Base-by-base conservation (phyloP, 2,888 invertebrate species). In the Leptinotarsa tumamoca region DNA sequence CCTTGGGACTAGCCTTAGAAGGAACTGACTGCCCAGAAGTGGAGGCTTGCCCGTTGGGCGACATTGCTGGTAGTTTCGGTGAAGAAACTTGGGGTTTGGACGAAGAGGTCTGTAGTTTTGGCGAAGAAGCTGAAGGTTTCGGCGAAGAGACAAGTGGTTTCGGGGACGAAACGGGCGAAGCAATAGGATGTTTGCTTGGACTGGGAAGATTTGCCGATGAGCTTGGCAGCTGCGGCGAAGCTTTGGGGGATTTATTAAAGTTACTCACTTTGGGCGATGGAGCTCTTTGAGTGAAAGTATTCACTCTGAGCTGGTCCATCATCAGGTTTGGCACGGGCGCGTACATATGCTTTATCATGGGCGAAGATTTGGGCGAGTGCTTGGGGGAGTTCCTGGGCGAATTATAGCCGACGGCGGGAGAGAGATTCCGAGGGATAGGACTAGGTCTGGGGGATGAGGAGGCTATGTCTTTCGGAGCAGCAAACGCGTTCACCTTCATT, bases 311-410 rank as follows among this genome's bases (percentile, higher is more conserved):
- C 61, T 77, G 79, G 27, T 80, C 80, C 80, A 81, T 77, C 70
- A 80, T 75, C 43, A 78, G 68, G 49, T 75, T 78, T 15, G 81
- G 80, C 15, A 78, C 67, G 5, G 83, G 82, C 1, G 84, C 81
- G 76, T 81, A 84, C 83, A 83, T 84, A 72, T 83, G 83, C 72
- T 84, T 84, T 5, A 84, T 76, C 52, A 83, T 49, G 10, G 83
- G 84, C 23, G 84, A 84, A 0, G 83, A 83, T 78, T 84, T 84
- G 5, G 84, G 83, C n/a, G 84, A 83, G 63, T 82, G 81, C 69
- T 82, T 83, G 3, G 83, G 82, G 1, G 83, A 84, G 27, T 79
- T 79, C 63, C 71, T 73, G 4, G 81, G 80, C 1, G 78, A 80
- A 51, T 75, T 74, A 21, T 67, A 74, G 18, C 70, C 70, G 51